Evolutionary conservation across 2,888 invertebrate genomes (phyloP).

Genomic region (Embidobia sp.): DNA sequence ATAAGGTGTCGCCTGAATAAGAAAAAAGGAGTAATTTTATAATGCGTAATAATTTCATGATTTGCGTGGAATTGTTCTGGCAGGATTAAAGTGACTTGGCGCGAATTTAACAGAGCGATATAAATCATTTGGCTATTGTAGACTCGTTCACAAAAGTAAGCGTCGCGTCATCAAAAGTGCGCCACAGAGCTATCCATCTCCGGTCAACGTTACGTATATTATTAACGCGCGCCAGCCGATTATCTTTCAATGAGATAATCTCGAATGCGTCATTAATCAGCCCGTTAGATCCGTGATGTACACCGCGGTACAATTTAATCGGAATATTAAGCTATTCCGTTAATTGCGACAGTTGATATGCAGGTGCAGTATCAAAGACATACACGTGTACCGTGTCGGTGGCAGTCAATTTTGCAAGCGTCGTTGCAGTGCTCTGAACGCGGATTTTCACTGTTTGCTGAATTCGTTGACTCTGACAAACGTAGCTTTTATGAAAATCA

Average conservation of each 20-base stretch:
- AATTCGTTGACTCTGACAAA: constrained; percentile 42
- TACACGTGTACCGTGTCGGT: constrained; percentile 50
- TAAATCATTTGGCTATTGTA: too few relatives aligned
- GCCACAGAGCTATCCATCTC: constrained; percentile 14
- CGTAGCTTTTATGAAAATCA: constrained; percentile 16
- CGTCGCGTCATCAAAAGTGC: constrained; percentile 21
- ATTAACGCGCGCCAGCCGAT: constrained; percentile 40
- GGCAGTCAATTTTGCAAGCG: constrained; percentile 68
- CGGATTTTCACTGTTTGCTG: constrained; percentile 50
- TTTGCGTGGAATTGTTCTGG: too few relatives aligned
- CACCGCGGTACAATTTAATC: constrained; percentile 60
- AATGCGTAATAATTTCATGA: too few relatives aligned
- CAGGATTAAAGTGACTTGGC: too few relatives aligned
- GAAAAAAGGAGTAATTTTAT: too few relatives aligned
- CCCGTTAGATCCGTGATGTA: constrained; percentile 46
- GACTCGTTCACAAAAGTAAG: constrained; percentile 27
- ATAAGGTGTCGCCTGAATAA: too few relatives aligned
- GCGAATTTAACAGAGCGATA: too few relatives aligned
- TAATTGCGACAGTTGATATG: constrained; percentile 67
- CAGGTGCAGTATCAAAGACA: constrained; percentile 48
- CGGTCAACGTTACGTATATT: constrained; percentile 22
- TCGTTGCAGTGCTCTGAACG: constrained; percentile 55
- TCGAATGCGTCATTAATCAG: constrained; percentile 60
- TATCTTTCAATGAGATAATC: constrained; percentile 63
- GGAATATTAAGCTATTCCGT: constrained; percentile 66